Conservation (phyloP, 2,113 vertebrate species). For the Paradisaea rubra region DNA sequence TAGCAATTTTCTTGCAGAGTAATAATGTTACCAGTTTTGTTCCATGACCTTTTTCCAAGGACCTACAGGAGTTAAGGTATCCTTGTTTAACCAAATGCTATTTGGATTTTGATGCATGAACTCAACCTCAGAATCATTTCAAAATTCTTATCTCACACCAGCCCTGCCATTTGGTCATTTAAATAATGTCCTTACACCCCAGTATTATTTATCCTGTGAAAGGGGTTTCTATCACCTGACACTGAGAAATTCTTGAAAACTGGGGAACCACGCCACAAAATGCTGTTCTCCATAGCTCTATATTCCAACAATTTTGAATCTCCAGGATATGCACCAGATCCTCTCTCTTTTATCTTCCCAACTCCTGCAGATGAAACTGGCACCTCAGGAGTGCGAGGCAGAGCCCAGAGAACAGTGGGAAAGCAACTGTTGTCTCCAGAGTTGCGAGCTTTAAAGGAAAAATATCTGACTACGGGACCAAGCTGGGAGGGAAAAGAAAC, state of each 20-base stretch:
- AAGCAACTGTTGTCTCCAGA: neutral
- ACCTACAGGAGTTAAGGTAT: neutral
- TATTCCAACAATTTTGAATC: neutral
- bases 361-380: neutral
- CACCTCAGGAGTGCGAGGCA: neutral
- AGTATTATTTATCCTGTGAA: rapidly evolving
- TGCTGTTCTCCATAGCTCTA: neutral
- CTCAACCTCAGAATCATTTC: neutral
- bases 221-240: neutral
- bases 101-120: neutral
- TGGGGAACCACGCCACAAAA: neutral
- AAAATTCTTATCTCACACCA: neutral
- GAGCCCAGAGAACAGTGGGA: neutral
- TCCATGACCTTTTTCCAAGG: neutral
- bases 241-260: neutral
- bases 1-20: neutral
- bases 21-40: neutral
- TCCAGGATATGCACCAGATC: neutral
- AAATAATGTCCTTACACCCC: neutral
- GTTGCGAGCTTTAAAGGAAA: neutral
- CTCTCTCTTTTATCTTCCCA: neutral
- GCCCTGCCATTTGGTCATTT: neutral
- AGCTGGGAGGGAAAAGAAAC: neutral
- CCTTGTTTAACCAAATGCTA: neutral
- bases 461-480: neutral